These are phyloP conservation scores for Caenorhabditis panamensis DNA, from an alignment of 2,888 invertebrate species.

Conservation along the genomic window DNA sequence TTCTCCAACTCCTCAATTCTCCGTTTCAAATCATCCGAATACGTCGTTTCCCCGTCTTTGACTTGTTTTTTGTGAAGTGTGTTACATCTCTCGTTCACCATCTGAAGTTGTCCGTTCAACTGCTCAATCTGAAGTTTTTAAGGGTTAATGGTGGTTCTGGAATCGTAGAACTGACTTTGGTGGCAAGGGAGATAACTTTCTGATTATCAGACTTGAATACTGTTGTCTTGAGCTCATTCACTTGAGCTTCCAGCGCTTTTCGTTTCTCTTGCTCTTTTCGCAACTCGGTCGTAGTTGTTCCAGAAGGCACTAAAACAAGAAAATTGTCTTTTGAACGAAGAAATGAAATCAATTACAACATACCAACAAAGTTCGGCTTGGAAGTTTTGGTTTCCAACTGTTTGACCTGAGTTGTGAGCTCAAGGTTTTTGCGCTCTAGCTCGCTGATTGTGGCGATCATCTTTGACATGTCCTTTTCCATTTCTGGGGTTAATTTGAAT, in stretches of 20 bases:
- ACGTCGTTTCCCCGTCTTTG: constrained; percentile 60
- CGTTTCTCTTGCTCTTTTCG: constrained; percentile 71
- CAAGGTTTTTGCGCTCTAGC: constrained; percentile 71
- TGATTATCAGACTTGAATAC: constrained; percentile 80
- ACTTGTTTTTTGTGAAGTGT: constrained; percentile 76
- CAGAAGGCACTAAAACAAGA: constrained; percentile 52
- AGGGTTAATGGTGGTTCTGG: not conserved
- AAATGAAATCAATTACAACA: not conserved
- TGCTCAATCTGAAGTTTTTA: constrained; percentile 72
- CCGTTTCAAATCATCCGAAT: constrained; percentile 76
- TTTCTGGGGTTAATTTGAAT: constrained; percentile 74
- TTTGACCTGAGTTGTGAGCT: constrained; percentile 65
- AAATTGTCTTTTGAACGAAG: not conserved
- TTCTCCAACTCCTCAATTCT: constrained; percentile 76
- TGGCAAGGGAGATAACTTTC: constrained; percentile 79
- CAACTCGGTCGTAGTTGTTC: constrained; percentile 63
- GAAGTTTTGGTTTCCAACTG: constrained; percentile 58
- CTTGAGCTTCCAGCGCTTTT: constrained; percentile 67
- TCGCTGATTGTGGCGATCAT: constrained; percentile 77
- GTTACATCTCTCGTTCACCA: constrained; percentile 78
- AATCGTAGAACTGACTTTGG: constrained; percentile 75
- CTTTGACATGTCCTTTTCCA: constrained; percentile 76
- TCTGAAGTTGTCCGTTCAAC: constrained; percentile 75
- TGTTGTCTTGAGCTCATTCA: constrained; percentile 70
- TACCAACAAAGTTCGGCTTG: constrained; percentile 61